Conservation (phyloP, 2,113 vertebrate species). For the Buteo buteo region DNA sequence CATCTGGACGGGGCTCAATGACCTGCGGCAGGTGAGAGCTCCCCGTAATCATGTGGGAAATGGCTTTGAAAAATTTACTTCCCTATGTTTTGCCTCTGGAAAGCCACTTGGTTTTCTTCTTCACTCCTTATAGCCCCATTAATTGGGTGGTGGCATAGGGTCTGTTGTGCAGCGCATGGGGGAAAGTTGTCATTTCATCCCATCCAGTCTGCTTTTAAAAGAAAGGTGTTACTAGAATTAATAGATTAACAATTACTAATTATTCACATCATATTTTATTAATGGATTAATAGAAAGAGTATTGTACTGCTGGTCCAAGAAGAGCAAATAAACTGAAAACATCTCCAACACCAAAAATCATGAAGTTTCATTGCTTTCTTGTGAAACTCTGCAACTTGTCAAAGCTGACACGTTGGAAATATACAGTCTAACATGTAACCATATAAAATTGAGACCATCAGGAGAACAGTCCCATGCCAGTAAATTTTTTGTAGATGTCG, state of each 20-base stretch:
- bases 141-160: rapidly evolving
- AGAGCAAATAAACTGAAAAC: background rate
- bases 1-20: slow-evolving; percentile 79
- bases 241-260: background rate
- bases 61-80: background rate
- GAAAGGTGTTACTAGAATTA: background rate
- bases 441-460: background rate
- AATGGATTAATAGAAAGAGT: background rate
- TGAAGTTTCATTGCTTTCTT: background rate
- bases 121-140: background rate
- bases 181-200: background rate
- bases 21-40: slow-evolving; percentile 76
- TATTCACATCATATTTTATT: background rate
- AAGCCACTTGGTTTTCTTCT: background rate
- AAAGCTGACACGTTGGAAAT: background rate
- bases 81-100: background rate
- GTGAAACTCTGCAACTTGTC: background rate
- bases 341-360: background rate
- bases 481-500: background rate
- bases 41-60: rapidly evolving
- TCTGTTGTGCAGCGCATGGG: background rate
- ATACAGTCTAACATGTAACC: background rate
- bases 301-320: background rate
- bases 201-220: background rate
- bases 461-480: background rate